Conservation (phyloP, 2,888 invertebrate species). For the Onchidella celtica region DNA sequence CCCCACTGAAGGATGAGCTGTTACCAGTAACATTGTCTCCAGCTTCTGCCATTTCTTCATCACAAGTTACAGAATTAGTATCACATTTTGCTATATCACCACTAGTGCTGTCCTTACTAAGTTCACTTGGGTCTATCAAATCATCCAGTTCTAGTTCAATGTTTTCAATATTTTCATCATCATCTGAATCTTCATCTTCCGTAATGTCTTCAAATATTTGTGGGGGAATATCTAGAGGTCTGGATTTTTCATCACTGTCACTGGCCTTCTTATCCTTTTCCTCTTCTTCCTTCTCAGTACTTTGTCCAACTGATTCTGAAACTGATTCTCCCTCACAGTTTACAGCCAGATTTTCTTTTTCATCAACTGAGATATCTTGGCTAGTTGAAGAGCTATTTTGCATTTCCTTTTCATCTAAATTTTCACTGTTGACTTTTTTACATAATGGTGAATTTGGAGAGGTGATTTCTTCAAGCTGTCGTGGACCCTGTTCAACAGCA, state of each 20-base stretch:
- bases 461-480: no score
- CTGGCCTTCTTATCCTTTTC: background rate
- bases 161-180: constrained; percentile 44
- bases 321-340: no score
- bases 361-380: no score
- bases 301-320: no score
- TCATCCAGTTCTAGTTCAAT: constrained; percentile 49
- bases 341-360: no score
- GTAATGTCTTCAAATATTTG: constrained; percentile 50
- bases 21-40: background rate
- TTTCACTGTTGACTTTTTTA: no score
- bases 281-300: background rate
- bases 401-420: no score
- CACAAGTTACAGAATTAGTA: background rate
- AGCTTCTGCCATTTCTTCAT: background rate
- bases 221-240: background rate
- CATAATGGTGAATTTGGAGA: no score
- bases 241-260: background rate
- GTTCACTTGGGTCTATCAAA: constrained; percentile 38
- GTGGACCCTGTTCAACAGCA: no score
- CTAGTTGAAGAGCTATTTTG: no score
- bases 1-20: background rate
- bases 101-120: background rate
- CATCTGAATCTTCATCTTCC: constrained; percentile 42
- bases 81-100: constrained; percentile 28